These are phyloP conservation scores for Siniperca knerii DNA, from an alignment of 2,113 vertebrate genomes.

Conservation along the genomic window DNA sequence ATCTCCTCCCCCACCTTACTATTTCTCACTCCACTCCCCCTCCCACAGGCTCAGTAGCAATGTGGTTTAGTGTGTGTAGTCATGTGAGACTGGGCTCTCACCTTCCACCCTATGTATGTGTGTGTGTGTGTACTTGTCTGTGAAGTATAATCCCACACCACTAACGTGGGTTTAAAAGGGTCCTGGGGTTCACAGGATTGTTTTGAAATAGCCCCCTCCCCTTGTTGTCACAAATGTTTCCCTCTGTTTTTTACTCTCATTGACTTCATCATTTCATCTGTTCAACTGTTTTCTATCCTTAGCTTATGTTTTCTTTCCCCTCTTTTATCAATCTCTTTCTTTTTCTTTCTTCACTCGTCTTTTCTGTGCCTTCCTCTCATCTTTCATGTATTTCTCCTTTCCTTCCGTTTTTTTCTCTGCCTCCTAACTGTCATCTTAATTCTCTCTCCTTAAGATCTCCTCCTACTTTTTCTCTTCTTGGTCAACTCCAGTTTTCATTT, in stretches of 20 bases:
- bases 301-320: background rate
- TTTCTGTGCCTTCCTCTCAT: background rate
- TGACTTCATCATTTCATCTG: background rate
- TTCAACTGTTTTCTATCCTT: background rate
- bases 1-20: background rate
- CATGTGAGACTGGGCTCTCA: slow-evolving; percentile 47
- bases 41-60: slow-evolving; percentile 46
- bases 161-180: slow-evolving; percentile 32
- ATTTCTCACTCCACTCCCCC: slow-evolving; percentile 17
- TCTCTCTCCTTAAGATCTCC: background rate
- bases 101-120: slow-evolving; percentile 23
- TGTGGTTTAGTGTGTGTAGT: slow-evolving; percentile 62
- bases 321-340: background rate
- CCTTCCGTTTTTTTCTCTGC: background rate
- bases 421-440: background rate
- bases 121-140: slow-evolving; percentile 18
- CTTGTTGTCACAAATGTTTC: background rate
- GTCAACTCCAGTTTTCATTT: background rate
- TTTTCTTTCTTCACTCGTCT: background rate
- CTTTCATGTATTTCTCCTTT: background rate
- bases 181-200: slow-evolving; percentile 33
- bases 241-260: background rate
- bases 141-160: slow-evolving; percentile 48
- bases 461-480: background rate
- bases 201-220: slow-evolving; percentile 20